A percentile compares a stretch with the other conserved stretches of the same genome.
phyloP scores from a whole-genome alignment of 2,797 vertebrate genomes.

The Sebastes minor region DNA sequence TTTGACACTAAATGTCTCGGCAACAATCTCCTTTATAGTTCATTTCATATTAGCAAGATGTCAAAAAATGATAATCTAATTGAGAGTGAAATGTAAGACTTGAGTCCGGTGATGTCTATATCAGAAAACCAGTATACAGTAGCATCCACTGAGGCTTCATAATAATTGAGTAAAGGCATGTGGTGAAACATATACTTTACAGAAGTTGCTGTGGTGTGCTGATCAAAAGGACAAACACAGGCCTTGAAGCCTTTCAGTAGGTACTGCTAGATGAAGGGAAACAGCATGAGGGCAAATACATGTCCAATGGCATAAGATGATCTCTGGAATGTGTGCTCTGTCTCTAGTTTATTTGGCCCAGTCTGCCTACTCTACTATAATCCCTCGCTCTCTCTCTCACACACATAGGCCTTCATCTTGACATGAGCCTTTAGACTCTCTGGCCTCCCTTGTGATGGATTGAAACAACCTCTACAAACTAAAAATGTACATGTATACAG shows the following conservation, averaged over 20 bases:
- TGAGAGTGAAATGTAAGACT: background rate
- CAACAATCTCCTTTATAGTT: background rate
- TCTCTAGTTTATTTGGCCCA: conserved; percentile 35
- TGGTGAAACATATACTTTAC: conserved; percentile 8
- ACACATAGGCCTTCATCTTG: conserved; percentile 38
- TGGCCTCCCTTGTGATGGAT: conserved; percentile 11
- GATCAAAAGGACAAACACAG: conserved; percentile 48
- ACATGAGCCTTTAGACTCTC: conserved; percentile 21
- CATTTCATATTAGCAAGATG: background rate
- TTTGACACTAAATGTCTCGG: conserved; percentile 5
- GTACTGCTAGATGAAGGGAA: conserved; percentile 50
- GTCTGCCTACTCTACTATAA: conserved; percentile 14
- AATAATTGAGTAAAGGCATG: conserved; percentile 8
- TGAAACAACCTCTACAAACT: conserved; percentile 12
- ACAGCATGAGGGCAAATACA: conserved; percentile 33
- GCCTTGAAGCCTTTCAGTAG: conserved; percentile 26
- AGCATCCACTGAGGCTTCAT: background rate
- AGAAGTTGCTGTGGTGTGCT: conserved; percentile 19
- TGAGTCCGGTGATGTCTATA: background rate
- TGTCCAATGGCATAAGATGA: conserved; percentile 45
- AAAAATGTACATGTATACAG: background rate
- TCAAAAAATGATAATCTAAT: background rate
- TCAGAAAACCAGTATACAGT: background rate
- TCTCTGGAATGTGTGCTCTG: conserved; percentile 36
- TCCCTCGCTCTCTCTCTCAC: background rate